phyloP scores from a whole-genome alignment of 1,140 invertebrate species.

The Paralvinella palmiformis region DNA sequence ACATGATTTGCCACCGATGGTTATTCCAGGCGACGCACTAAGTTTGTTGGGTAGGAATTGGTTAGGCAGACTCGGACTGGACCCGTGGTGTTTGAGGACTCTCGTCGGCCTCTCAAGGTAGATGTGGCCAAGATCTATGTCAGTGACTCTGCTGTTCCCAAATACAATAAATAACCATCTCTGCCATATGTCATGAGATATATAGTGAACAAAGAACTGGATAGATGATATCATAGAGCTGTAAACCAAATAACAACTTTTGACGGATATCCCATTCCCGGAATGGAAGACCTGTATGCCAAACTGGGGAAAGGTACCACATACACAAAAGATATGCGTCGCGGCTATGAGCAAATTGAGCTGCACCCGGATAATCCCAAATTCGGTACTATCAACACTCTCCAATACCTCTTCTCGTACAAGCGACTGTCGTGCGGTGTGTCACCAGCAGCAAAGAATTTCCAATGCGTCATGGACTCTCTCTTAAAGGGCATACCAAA shows the following conservation, averaged over 20 bases:
- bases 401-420: conserved; percentile 25
- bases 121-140: neutral
- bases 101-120: neutral
- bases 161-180: neutral
- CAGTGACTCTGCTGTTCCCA: neutral
- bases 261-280: conserved; percentile 32
- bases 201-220: conserved; percentile 1
- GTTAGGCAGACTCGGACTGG: conserved; percentile 1
- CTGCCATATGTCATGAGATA: conserved; percentile 8
- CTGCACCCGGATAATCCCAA: too few species aligned
- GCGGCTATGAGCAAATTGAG: conserved; percentile 28
- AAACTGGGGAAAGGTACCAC: conserved; percentile 27
- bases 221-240: conserved; percentile 1
- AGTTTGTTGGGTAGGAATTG: conserved; percentile 1
- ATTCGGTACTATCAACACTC: conserved; percentile 20
- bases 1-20: neutral
- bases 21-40: neutral
- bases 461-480: conserved; percentile 49
- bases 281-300: conserved; percentile 33
- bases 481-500: conserved; percentile 27
- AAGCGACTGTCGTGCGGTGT: conserved; percentile 40
- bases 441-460: conserved; percentile 49
- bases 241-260: conserved; percentile 12
- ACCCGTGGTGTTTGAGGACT: neutral
- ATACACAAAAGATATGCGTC: conserved; percentile 36